These are phyloP conservation scores for Clitarchus hookeri DNA, from an alignment of 2,888 invertebrate species.

Conservation along the genomic window DNA sequence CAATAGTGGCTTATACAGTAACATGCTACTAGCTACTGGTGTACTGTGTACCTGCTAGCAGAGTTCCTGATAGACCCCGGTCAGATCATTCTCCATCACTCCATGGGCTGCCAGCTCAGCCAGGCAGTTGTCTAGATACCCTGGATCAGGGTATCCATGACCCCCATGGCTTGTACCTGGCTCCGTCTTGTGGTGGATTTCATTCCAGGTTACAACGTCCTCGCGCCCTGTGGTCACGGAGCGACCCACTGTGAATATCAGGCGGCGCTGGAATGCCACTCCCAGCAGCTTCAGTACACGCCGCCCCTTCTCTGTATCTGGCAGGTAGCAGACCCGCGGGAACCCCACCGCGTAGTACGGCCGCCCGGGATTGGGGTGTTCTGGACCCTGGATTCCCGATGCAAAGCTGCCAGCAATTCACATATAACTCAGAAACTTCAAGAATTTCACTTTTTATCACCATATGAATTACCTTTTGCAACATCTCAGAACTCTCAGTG, in stretches of 20 bases:
- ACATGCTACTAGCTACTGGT: too few relatives aligned
- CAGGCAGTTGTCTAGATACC: slow-evolving; percentile 71
- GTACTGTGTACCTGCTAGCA: slow-evolving; percentile 38
- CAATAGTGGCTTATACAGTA: too few relatives aligned
- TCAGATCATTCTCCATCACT: slow-evolving; percentile 54
- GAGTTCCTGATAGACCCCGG: slow-evolving; percentile 52
- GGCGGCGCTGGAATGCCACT: slow-evolving; percentile 80
- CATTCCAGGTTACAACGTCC: slow-evolving; percentile 92
- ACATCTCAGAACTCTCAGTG: too few relatives aligned
- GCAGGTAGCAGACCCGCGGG: slow-evolving; percentile 80
- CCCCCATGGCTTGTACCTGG: slow-evolving; percentile 61
- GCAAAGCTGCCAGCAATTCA: slow-evolving; percentile 69
- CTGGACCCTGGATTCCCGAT: slow-evolving; percentile 79
- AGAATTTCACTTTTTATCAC: too few relatives aligned
- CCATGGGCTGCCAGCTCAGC: slow-evolving; percentile 64
- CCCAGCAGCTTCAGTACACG: slow-evolving; percentile 76
- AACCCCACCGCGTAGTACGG: slow-evolving; percentile 90
- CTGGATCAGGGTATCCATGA: slow-evolving; percentile 76
- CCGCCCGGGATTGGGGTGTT: slow-evolving; percentile 80
- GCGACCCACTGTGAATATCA: slow-evolving; percentile 83
- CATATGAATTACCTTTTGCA: too few relatives aligned
- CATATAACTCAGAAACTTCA: not conserved
- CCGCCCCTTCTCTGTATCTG: slow-evolving; percentile 80
- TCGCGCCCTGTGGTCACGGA: slow-evolving; percentile 89
- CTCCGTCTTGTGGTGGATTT: slow-evolving; percentile 85